Percentiles rank a stretch among this genome's conserved stretches.
Conservation (phyloP, 1,140 invertebrate genomes). For the Condylostylus longicornis region DNA sequence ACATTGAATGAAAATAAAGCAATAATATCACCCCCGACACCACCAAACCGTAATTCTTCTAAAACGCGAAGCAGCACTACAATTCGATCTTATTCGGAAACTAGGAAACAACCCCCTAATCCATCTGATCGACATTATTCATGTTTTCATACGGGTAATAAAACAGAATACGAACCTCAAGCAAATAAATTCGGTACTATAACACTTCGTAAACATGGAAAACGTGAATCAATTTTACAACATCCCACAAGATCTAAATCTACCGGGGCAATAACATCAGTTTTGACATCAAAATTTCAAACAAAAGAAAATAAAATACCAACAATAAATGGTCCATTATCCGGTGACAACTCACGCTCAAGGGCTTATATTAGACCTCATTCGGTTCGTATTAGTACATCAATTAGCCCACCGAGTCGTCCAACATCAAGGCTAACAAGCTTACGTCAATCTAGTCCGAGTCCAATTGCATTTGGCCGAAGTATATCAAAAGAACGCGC, state of each 20-base stretch:
- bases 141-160: constrained; percentile 34
- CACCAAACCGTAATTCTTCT: constrained; percentile 46
- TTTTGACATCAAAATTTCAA: constrained; percentile 18
- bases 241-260: constrained; percentile 23
- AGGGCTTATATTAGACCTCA: constrained; percentile 9
- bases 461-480: constrained; percentile 28
- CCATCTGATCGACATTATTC: constrained; percentile 36
- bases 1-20: constrained; percentile 23
- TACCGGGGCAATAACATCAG: constrained; percentile 19
- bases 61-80: constrained; percentile 28
- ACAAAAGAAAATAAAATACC: constrained; percentile 14
- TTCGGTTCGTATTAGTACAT: constrained; percentile 17
- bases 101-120: not conserved
- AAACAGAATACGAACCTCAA: not conserved
- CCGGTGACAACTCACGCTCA: not conserved
- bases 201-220: constrained; percentile 16
- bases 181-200: constrained; percentile 14
- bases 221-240: constrained; percentile 15
- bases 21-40: constrained; percentile 15
- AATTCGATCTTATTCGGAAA: not conserved
- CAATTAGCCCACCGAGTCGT: constrained; percentile 18
- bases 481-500: constrained; percentile 30
- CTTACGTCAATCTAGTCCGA: constrained; percentile 23
- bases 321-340: not conserved
- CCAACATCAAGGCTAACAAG: constrained; percentile 12